Percentiles rank a stretch among this genome's conserved stretches.
Evolutionary conservation across 1,140 invertebrate species (phyloP).

Genomic region (Heterodera carotae): DNA sequence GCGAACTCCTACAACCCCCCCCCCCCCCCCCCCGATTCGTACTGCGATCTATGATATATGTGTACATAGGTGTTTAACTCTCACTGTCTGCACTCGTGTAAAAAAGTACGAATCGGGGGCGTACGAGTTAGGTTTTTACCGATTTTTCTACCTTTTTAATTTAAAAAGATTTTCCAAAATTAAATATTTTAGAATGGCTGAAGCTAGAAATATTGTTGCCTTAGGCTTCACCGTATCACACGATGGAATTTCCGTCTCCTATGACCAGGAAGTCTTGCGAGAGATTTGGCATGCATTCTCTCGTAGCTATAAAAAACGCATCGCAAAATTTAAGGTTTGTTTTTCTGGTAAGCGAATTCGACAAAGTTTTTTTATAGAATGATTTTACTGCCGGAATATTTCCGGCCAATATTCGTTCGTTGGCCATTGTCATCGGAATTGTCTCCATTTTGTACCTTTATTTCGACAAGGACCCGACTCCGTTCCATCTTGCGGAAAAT

Average conservation of each 20-base stretch:
- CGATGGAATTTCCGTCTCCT: conserved; percentile 93
- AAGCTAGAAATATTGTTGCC: conserved; percentile 74
- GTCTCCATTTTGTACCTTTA: conserved; percentile 75
- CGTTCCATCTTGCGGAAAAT: conserved; percentile 66
- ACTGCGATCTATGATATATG: no score
- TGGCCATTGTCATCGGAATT: conserved; percentile 79
- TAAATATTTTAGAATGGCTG: conserved; percentile 25
- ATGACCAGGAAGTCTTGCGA: conserved; percentile 82
- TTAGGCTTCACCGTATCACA: conserved; percentile 96
- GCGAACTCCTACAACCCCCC: no score
- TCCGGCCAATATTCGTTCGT: conserved; percentile 84
- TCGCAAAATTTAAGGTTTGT: conserved; percentile 79
- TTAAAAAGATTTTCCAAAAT: no score
- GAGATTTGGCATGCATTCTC: conserved; percentile 76
- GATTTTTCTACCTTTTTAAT: no score
- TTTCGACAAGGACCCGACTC: conserved; percentile 75
- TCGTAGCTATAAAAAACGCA: conserved; percentile 87
- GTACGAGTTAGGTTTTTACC: no score
- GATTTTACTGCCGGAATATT: conserved; percentile 90
- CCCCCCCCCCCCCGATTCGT: no score
- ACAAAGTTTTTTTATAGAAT: conserved; percentile 74
- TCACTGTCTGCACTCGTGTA: no score
- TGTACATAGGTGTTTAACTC: no score
- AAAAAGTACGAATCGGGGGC: no score
- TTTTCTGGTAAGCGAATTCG: neutral